phyloP scores from a whole-genome alignment of 2,797 vertebrate species.

The Sebastes aleutianus region DNA sequence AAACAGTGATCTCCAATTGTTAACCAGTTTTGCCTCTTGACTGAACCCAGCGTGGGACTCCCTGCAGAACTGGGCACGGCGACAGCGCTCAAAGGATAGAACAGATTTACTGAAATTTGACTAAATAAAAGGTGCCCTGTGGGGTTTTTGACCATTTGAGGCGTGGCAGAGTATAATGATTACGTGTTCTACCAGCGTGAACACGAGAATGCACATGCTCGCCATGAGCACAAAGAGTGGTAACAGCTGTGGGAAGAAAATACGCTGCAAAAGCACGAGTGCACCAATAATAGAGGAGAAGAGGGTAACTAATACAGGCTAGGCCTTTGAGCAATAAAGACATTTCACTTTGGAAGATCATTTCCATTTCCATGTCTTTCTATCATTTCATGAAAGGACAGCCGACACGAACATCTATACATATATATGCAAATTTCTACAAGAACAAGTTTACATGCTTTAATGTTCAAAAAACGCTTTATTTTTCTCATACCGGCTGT shows the following conservation, averaged over 20 bases:
- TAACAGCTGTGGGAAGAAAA: background rate
- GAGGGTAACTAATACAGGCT: background rate
- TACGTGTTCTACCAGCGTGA: constrained; percentile 2
- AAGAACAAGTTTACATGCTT: too few relatives aligned
- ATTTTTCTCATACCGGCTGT: too few relatives aligned
- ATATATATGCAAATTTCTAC: background rate
- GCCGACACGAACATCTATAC: background rate
- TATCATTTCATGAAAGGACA: background rate
- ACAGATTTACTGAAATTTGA: background rate
- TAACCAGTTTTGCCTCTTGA: background rate
- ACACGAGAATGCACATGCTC: background rate
- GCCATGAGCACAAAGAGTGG: background rate
- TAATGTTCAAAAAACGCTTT: too few relatives aligned
- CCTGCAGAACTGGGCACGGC: background rate
- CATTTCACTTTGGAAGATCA: background rate
- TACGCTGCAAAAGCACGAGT: background rate
- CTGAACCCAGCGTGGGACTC: background rate
- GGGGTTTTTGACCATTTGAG: background rate
- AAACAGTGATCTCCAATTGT: constrained; percentile 13
- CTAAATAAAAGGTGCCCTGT: constrained; percentile 25
- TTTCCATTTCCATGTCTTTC: background rate
- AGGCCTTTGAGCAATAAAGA: background rate
- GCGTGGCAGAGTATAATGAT: background rate
- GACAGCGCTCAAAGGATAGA: background rate
- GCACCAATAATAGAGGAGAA: background rate